Base-by-base conservation (phyloP, 2,888 invertebrate species). In the Hemaris fuciformis region DNA sequence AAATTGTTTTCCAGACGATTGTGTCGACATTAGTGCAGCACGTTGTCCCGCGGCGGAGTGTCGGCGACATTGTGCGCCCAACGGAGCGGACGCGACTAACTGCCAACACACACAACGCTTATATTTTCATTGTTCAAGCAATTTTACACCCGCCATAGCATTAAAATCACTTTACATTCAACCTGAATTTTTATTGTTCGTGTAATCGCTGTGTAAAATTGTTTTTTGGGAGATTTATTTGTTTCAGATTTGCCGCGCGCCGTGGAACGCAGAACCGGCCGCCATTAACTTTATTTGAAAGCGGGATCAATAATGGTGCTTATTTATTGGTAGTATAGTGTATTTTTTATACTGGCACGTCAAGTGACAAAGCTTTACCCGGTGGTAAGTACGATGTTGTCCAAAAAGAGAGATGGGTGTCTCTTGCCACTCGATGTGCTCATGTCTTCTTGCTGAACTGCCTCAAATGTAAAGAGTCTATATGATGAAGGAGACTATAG, bases 1-100 rank as follows among this genome's bases (percentile, higher is more conserved):
- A 53, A 53, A 53, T 53, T 18, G 31, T 53, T 53, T 45, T 53
- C 53, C 53, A 31, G 18, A 15, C 53, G 31, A 31, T 53, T 53
- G 31, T 8, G 27, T 18, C 18, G 10, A 18, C 27, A 31, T 53
- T 53, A 27, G 46, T n/a, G 48, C 5, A 15, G 18, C 31, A 53
- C 53, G 31, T 18, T 27, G 31, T 15, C 31, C 27, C 8, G 46
- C 5, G 25, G 7, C n/a, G n/a, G n/a, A n/a, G n/a, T n/a, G n/a
- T n/a, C 27, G 27, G 27, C 48, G 48, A 25, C 25, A 48, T 25
- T n/a, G 46, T 48, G 48, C 15, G 15, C 22, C 5, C 27, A 18
- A 15, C 18, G 53, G 31, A 53, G 53, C 53, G 27, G 15, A 31
- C 53, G 27, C 53, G 53, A 27, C 31, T 53, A 53, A 53, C 53